Evolutionary conservation across 2,888 invertebrate species (phyloP), one percentile per base, ranked within the genome.

Genomic region (Parnassius mnemosyne): DNA sequence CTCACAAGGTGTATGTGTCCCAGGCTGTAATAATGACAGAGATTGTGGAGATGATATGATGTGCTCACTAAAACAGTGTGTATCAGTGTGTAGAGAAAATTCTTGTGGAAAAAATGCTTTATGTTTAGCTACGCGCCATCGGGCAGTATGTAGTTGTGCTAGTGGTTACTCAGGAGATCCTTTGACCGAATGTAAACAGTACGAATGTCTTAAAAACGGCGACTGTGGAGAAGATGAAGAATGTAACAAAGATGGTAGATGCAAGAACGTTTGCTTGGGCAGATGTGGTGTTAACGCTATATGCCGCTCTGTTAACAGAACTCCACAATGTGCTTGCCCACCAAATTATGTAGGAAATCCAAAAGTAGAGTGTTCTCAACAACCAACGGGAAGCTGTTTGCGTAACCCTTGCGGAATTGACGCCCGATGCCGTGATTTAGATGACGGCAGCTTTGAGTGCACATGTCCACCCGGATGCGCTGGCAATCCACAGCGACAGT

Each of bases 131-230:
- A 94, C 95, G 2, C 95, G 95, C 69, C 97, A 97, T 82, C 93
- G 96, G 51, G 95, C 96, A 53, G 93, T 97, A 3, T 98, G 98
- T 78, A 93, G 96, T 64, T 98, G 98, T 77, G 96, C 97, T 0
- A 96, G 96, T 75, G 97, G 97, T 13, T 96, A 93, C 76, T 95
- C 95, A 69, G 97, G 97, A 0, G 96, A 97, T 77, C 96, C 97
- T 0, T 93, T 93, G 63, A 94, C 93, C 68, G 93, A 94, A 74
- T 97, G 97, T 74, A 93, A 93, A 66, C 93, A 95, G 66, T 94
- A 95, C 68, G 96, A 97, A 85, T 97, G 97, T 73, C 92, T 93
- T 60, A 89, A 91, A 56, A 94, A 96, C 77, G 92, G 93, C 10
- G 97, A 97, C 73, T 97, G 97, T 76, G 95, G 95, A 59, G 75